Evolutionary conservation across 1,140 invertebrate species (phyloP).

Genomic region (Epicauta chinensis): DNA sequence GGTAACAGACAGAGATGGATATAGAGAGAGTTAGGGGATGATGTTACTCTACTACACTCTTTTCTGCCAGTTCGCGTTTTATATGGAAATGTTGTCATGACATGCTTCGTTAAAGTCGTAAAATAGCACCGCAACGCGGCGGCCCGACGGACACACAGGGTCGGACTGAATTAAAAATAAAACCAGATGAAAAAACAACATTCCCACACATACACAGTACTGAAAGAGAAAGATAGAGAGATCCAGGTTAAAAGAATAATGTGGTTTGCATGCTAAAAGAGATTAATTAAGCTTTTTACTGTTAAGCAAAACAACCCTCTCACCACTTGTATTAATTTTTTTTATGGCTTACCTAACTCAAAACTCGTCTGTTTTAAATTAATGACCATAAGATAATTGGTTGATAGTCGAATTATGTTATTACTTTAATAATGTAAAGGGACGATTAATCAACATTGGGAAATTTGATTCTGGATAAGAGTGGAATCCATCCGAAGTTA

Average conservation of each 20-base stretch:
- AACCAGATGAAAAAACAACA: too few species aligned
- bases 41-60: background rate
- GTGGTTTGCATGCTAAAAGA: constrained; percentile 37
- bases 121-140: constrained; percentile 34
- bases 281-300: constrained; percentile 38
- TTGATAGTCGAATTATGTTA: too few species aligned
- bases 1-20: constrained; percentile 30
- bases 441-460: background rate
- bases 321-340: constrained; percentile 8
- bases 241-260: constrained; percentile 35
- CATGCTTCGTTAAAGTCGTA: constrained; percentile 40
- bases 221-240: too few species aligned
- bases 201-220: too few species aligned
- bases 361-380: constrained; percentile 16
- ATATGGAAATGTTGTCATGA: constrained; percentile 41
- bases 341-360: constrained; percentile 9
- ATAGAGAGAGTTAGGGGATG: too few species aligned
- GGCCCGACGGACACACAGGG: constrained; percentile 21
- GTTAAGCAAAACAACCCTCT: constrained; percentile 20
- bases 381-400: constrained; percentile 7
- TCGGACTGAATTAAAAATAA: constrained; percentile 36
- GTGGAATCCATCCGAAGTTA: too few species aligned
- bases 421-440: too few species aligned
- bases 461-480: too few species aligned
- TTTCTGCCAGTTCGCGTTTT: constrained; percentile 29